These are phyloP conservation scores for Montipora capricornis DNA, from an alignment of 64 coral and sea anemone genomes.

Conservation along the genomic window DNA sequence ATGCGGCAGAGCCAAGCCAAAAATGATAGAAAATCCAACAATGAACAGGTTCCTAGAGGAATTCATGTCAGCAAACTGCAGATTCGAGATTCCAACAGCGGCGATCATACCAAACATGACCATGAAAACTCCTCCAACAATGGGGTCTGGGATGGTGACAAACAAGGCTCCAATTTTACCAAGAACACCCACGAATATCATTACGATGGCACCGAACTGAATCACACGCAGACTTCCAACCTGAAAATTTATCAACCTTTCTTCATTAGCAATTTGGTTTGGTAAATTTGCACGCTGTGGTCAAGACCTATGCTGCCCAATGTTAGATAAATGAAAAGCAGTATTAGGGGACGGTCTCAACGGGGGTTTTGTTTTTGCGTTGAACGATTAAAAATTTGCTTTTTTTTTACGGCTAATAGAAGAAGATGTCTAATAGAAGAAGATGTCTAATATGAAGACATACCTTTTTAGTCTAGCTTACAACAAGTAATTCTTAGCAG, in stretches of 20 bases:
- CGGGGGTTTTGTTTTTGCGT: too few relatives aligned
- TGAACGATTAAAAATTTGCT: too few relatives aligned
- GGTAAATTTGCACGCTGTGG: too few relatives aligned
- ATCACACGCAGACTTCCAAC: conserved; percentile 86
- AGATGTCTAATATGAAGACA: too few relatives aligned
- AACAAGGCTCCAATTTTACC: conserved; percentile 86
- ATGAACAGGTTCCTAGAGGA: conserved; percentile 80
- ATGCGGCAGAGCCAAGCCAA: conserved; percentile 75
- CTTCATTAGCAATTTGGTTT: too few relatives aligned
- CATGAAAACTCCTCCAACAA: conserved; percentile 83
- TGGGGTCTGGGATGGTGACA: conserved; percentile 83
- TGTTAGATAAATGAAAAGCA: too few relatives aligned
- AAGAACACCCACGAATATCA: conserved; percentile 63
- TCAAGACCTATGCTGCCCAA: too few relatives aligned
- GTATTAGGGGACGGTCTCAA: too few relatives aligned
- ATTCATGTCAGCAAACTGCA: conserved; percentile 87
- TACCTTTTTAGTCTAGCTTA: too few relatives aligned
- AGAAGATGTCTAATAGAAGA: too few relatives aligned
- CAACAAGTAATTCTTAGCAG: too few relatives aligned
- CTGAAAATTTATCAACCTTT: neutral
- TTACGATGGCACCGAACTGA: conserved; percentile 56
- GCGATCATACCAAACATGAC: conserved; percentile 81
- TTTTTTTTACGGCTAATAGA: too few relatives aligned
- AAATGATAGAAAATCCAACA: conserved; percentile 71
- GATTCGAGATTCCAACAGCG: conserved; percentile 83